phyloP scores from a whole-genome alignment of 2,113 vertebrate species.

The Sarotherodon lohbergeri region DNA sequence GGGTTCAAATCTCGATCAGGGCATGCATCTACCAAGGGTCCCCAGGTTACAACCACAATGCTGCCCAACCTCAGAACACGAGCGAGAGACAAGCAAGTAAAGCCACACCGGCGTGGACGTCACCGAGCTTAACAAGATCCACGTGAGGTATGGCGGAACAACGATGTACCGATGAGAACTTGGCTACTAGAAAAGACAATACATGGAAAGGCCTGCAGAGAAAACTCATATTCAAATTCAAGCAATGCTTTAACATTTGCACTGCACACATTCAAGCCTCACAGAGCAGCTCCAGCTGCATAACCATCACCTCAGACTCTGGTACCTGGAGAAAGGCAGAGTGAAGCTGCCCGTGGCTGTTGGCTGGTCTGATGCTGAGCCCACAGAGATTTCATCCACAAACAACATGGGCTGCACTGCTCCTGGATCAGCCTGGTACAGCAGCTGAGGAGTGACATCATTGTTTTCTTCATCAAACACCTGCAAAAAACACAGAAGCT shows the following conservation, averaged over 20 bases:
- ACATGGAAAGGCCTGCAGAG: not conserved
- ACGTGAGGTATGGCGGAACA: not conserved
- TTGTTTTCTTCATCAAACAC: conserved; percentile 79
- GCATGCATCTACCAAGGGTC: not conserved
- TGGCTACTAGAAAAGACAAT: not conserved
- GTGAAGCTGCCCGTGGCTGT: conserved; percentile 56
- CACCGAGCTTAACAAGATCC: not conserved
- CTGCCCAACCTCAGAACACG: not conserved
- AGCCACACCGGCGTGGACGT: not conserved
- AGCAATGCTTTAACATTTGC: not conserved
- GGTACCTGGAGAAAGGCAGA: conserved; percentile 77
- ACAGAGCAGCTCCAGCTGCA: not conserved
- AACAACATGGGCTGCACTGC: conserved; percentile 57
- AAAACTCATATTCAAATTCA: not conserved
- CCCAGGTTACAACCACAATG: not conserved
- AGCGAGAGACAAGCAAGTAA: not conserved
- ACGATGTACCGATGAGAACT: not conserved
- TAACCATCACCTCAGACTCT: not conserved
- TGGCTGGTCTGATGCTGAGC: conserved; percentile 65
- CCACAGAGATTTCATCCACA: conserved; percentile 55
- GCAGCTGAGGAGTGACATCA: conserved; percentile 83
- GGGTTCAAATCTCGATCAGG: not conserved
- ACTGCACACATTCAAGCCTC: not conserved
- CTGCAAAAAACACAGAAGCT: conserved; percentile 55
- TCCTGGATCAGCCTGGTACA: conserved; percentile 69